These are phyloP conservation scores for Heliangelus exortis DNA, from an alignment of 2,797 vertebrate genomes.

Conservation along the genomic window DNA sequence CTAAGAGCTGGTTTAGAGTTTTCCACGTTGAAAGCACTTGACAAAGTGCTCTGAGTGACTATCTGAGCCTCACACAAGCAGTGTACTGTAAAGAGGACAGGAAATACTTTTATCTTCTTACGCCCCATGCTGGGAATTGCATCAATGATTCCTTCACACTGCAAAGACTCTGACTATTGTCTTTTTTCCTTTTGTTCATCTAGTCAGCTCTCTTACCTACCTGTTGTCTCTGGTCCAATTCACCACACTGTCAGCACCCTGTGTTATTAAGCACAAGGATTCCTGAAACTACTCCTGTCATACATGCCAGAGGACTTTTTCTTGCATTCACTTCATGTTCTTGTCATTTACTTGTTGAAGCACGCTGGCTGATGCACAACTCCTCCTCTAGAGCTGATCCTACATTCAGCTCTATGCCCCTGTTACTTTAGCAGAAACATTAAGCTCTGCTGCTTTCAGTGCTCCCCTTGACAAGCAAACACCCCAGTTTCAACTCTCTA, in stretches of 20 bases:
- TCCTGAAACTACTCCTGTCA: background rate
- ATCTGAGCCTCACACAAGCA: background rate
- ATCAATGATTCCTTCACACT: background rate
- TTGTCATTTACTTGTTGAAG: background rate
- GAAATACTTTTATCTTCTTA: background rate
- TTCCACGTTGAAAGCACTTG: background rate
- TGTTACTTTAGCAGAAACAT: background rate
- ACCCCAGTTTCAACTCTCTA: background rate
- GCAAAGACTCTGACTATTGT: background rate
- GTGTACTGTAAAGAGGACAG: background rate
- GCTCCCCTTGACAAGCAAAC: background rate
- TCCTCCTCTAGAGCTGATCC: background rate
- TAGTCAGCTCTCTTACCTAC: background rate
- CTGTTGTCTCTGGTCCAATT: background rate
- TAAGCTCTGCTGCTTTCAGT: background rate
- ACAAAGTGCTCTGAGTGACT: background rate
- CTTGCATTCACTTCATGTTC: background rate
- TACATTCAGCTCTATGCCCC: background rate
- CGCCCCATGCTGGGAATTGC: background rate
- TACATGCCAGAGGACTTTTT: background rate
- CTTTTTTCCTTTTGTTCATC: background rate
- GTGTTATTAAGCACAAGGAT: background rate
- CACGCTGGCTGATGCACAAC: rapidly evolving
- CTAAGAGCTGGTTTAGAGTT: background rate
- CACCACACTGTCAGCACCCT: background rate